Evolutionary conservation across 2,797 vertebrate genomes (phyloP).

Genomic region (Myotis vivesi): DNA sequence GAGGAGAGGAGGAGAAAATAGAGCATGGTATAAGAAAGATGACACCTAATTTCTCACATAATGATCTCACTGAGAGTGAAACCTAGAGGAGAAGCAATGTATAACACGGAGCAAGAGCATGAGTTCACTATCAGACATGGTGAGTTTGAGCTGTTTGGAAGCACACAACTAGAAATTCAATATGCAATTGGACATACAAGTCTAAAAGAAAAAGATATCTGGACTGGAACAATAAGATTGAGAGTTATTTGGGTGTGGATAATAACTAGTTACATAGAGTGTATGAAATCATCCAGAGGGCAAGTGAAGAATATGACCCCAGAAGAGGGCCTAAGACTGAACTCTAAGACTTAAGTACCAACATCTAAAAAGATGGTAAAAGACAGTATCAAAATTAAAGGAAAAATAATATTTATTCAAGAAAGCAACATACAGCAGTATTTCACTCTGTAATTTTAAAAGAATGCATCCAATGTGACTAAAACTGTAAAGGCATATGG

Average conservation of each 20-base stretch:
- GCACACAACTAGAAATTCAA: neutral
- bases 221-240: neutral
- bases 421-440: neutral
- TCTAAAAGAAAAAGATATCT: neutral
- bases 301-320: neutral
- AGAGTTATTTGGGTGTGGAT: neutral
- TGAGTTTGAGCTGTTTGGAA: neutral
- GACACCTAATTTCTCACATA: neutral
- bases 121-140: neutral
- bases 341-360: neutral
- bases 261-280: neutral
- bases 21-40: neutral
- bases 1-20: neutral
- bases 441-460: neutral
- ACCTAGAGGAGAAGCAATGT: neutral
- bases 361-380: neutral
- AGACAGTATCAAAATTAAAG: neutral
- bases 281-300: neutral
- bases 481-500: neutral
- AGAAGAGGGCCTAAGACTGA: neutral
- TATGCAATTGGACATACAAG: neutral
- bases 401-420: neutral
- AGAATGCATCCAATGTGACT: neutral
- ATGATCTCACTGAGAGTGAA: neutral
- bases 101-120: neutral